phyloP scores from a whole-genome alignment of 2,888 invertebrate genomes.

The Drosophila meridionalis region DNA sequence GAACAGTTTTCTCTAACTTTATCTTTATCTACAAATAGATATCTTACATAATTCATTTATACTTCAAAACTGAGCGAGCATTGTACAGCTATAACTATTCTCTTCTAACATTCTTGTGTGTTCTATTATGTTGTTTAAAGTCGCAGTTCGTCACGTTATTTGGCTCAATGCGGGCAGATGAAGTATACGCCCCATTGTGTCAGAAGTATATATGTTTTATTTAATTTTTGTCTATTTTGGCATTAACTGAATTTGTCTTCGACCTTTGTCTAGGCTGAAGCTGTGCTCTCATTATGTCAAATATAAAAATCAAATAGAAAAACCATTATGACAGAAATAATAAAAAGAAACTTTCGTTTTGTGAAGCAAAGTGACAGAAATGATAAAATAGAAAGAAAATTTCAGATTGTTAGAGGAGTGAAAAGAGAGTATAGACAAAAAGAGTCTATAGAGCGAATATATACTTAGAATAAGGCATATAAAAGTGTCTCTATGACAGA shows the following conservation, averaged over 20 bases:
- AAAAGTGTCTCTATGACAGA: too few relatives aligned
- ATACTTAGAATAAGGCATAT: too few relatives aligned
- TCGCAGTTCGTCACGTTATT: slow-evolving; percentile 8
- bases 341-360: neutral
- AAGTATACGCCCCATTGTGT: slow-evolving; percentile 57
- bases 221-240: slow-evolving; percentile 32
- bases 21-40: neutral
- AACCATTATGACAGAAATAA: slow-evolving; percentile 19
- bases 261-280: slow-evolving; percentile 11
- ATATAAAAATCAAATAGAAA: neutral
- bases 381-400: neutral
- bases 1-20: too few relatives aligned
- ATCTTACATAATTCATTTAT: too few relatives aligned
- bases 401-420: too few relatives aligned
- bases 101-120: neutral
- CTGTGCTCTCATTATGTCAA: slow-evolving; percentile 9
- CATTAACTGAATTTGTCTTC: slow-evolving; percentile 62
- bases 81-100: neutral
- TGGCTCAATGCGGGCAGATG: slow-evolving; percentile 41
- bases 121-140: slow-evolving; percentile 20
- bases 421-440: neutral
- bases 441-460: neutral
- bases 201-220: slow-evolving; percentile 8
- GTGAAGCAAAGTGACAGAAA: neutral
- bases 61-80: neutral